A percentile compares a stretch with the other conserved stretches of the same genome.
phyloP scores from a whole-genome alignment of 2,797 vertebrate genomes.

The Eulemur coronatus region DNA sequence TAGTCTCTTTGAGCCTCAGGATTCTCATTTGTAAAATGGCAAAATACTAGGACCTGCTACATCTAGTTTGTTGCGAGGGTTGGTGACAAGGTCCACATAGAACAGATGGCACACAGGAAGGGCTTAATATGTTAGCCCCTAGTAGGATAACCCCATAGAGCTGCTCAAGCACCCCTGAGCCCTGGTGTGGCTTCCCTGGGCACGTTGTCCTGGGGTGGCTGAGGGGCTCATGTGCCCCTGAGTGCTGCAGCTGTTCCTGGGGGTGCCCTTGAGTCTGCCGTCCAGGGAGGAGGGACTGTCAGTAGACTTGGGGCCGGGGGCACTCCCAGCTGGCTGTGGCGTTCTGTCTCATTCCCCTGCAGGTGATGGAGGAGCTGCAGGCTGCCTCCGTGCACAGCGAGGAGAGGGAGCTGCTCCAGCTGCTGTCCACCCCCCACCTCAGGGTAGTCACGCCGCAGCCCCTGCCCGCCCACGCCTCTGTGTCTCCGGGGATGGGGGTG shows the following conservation, averaged over 20 bases:
- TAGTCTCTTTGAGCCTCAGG: background rate
- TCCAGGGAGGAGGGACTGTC: background rate
- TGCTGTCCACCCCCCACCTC: conserved; percentile 94
- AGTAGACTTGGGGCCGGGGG: background rate
- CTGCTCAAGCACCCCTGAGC: background rate
- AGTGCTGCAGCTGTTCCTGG: background rate
- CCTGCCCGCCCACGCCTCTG: background rate
- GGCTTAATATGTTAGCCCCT: background rate
- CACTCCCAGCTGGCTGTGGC: background rate
- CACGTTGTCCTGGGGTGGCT: background rate
- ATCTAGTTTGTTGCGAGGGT: background rate
- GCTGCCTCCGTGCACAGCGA: conserved; percentile 88
- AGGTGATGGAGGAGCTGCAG: conserved; percentile 96
- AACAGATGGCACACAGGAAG: background rate
- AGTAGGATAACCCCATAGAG: background rate
- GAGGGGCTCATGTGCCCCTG: background rate
- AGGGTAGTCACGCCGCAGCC: conserved; percentile 85
- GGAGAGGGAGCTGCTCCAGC: conserved; percentile 91
- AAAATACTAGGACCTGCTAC: background rate
- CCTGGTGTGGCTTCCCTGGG: background rate
- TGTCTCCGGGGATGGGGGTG: background rate
- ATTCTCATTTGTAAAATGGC: background rate
- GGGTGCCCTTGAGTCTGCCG: background rate
- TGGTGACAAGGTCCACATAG: background rate
- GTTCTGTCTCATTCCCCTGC: conserved; percentile 47